Evolutionary conservation across 2,113 vertebrate species (phyloP).

Genomic region (Connochaetes taurinus): DNA sequence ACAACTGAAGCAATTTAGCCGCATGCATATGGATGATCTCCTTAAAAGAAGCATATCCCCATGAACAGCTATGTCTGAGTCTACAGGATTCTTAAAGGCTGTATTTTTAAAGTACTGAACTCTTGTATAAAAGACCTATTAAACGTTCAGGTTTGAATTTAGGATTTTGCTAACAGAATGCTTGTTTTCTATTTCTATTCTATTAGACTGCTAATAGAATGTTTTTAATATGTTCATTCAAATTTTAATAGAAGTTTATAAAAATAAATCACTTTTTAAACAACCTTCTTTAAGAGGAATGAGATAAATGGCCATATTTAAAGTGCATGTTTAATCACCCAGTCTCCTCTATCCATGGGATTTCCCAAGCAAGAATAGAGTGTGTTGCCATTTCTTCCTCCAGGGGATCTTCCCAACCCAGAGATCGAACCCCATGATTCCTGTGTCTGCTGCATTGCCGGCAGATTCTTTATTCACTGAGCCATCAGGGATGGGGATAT

Average conservation of each 20-base stretch:
- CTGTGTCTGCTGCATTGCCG: neutral
- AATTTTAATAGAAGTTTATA: conserved; percentile 2
- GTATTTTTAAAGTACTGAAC: neutral
- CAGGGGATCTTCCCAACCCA: neutral
- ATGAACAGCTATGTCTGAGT: neutral
- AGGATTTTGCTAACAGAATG: conserved; percentile 1
- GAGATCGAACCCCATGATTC: neutral
- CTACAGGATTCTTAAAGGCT: neutral
- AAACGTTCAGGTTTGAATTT: neutral
- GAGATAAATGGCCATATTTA: neutral
- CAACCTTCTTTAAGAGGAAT: neutral
- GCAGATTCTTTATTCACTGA: neutral
- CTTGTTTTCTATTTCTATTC: neutral
- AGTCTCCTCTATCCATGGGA: neutral
- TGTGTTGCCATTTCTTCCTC: neutral
- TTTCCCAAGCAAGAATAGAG: neutral
- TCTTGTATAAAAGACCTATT: neutral
- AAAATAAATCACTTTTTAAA: conserved; percentile 1
- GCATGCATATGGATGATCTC: neutral
- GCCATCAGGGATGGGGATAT: neutral
- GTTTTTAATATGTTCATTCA: neutral
- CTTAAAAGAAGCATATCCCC: neutral
- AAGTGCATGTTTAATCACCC: neutral
- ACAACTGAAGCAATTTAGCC: neutral
- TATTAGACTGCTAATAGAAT: neutral